Evolutionary conservation across 1,140 invertebrate species (phyloP), one percentile per base, ranked within the genome.

Genomic region (Charaxes varanes): DNA sequence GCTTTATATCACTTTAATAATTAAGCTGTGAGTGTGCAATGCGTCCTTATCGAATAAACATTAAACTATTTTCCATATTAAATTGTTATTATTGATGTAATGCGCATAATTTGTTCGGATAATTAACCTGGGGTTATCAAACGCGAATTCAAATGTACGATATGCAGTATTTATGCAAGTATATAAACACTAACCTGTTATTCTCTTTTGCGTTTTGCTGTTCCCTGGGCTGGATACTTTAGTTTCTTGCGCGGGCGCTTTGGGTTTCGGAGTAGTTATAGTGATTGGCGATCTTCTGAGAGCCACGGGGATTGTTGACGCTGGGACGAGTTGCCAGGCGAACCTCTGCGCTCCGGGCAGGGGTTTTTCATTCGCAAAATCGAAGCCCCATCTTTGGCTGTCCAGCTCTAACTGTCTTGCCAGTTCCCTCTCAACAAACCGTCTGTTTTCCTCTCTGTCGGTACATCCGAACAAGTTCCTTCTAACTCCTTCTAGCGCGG

Each of bases 371-470:
- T 74, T 72, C 2, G 73, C 71, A 41, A 85, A 85, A 42, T 85
- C 79, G 38, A 84, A 85, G 7, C 69, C 80, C 80, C 80, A 85
- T 66, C 71, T 63, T 32, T 80, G 69, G 38, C 76, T 84, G 42
- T 80, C 76, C 15, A 77, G 26, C 37, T 83, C 77, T 14, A 78
- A 47, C 33, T 83, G 78, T 14, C 69, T 59, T 4, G 71, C 63
- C 27, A 85, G 37, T 26, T 85, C 82, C 34, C 70, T 53, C 37
- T 85, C 78, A 8, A 71, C 71, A 41, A 84, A 76, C 31, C 77
- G 49, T 22, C 74, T 67, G 34, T 83, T 81, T 38, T 81, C 76
- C 31, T 82, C 77, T 40, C 72, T 58, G 27, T 80, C 74, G 1
- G 68, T 76, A 27, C 68, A 73, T 0, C 80, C 80, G 53, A 85